phyloP scores from a whole-genome alignment of 2,113 vertebrate species.

The Neodontobutis hainanensis region DNA sequence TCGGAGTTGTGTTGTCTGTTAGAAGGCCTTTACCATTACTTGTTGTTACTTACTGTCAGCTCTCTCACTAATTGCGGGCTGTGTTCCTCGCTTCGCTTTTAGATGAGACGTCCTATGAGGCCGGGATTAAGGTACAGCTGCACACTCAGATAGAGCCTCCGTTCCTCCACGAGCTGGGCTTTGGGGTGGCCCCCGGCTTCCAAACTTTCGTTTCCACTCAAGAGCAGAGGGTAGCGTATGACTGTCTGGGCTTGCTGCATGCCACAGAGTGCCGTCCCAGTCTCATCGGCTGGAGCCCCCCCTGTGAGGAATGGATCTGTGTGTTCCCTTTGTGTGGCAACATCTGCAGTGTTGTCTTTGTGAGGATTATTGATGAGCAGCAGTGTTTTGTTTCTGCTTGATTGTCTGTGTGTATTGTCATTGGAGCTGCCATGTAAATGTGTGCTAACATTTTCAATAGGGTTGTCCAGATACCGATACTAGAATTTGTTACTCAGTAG shows the following conservation, averaged over 20 bases:
- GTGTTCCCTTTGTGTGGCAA: slow-evolving; percentile 46
- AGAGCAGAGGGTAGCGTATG: slow-evolving; percentile 79
- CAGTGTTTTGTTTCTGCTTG: neutral
- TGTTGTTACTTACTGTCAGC: slow-evolving; percentile 35
- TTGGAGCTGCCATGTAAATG: neutral
- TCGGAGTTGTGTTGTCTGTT: slow-evolving; percentile 13
- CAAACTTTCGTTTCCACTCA: slow-evolving; percentile 87
- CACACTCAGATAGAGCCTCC: slow-evolving; percentile 79
- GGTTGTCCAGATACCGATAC: slow-evolving; percentile 3
- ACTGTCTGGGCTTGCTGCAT: slow-evolving; percentile 69
- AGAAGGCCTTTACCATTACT: neutral
- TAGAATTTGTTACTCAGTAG: neutral
- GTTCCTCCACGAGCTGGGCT: slow-evolving; percentile 78
- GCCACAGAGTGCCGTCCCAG: slow-evolving; percentile 37
- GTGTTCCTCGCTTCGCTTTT: slow-evolving; percentile 60
- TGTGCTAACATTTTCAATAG: slow-evolving; percentile 2
- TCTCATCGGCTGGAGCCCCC: slow-evolving; percentile 25
- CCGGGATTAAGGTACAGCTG: slow-evolving; percentile 79
- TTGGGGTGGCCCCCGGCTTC: slow-evolving; percentile 78
- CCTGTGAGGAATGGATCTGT: slow-evolving; percentile 36
- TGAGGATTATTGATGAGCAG: neutral
- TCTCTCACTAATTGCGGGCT: slow-evolving; percentile 54
- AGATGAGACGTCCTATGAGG: slow-evolving; percentile 80
- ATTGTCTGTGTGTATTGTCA: neutral
- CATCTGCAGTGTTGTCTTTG: slow-evolving; percentile 23